Percentiles rank a stretch among this genome's conserved stretches.
Evolutionary conservation across 1,140 invertebrate species (phyloP).

Genomic region (Ceratosolen solmsi): DNA sequence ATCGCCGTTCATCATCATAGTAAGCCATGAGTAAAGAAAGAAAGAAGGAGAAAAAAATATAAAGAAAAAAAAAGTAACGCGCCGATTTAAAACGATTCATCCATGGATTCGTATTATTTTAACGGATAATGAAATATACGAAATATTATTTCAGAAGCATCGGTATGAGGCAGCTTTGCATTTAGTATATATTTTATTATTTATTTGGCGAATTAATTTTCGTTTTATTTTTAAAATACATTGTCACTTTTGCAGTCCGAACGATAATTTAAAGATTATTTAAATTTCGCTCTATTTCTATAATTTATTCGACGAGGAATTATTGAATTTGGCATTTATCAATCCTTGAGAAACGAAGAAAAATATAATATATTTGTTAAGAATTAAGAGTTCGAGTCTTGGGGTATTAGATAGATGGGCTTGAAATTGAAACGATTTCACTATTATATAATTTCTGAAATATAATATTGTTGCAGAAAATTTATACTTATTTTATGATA

Average conservation of each 20-base stretch:
- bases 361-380: no score
- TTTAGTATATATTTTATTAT: not conserved
- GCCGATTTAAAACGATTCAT: constrained; percentile 20
- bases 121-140: not conserved
- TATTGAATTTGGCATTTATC: not conserved
- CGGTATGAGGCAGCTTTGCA: not conserved
- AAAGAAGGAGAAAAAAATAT: not conserved
- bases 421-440: no score
- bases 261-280: not conserved
- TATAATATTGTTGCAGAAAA: no score
- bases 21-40: not conserved
- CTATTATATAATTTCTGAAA: no score
- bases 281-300: not conserved
- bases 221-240: not conserved
- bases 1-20: constrained; percentile 41
- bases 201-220: not conserved
- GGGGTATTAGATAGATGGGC: no score
- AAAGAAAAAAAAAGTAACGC: not conserved
- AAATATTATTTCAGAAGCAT: not conserved
- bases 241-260: not conserved
- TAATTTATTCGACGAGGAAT: not conserved
- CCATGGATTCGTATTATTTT: not conserved
- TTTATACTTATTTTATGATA: no score
- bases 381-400: no score
- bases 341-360: no score